phyloP scores from a whole-genome alignment of 2,113 vertebrate genomes.

The Hippocampus barbouri region DNA sequence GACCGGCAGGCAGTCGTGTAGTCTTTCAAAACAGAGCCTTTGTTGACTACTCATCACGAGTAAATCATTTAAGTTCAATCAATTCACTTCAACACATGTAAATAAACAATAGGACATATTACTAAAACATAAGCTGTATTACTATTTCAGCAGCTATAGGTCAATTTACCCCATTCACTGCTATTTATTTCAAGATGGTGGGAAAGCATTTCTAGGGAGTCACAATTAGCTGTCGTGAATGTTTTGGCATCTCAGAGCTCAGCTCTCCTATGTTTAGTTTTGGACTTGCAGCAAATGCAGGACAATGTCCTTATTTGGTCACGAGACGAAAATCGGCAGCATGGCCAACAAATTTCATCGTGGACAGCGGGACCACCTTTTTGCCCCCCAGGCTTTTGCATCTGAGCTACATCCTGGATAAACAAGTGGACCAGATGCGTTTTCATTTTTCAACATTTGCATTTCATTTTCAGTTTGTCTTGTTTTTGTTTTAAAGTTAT shows the following conservation, averaged over 20 bases:
- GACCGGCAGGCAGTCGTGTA: not conserved
- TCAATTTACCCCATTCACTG: not conserved
- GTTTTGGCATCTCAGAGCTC: not conserved
- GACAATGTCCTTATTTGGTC: not conserved
- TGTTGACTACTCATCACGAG: too few species aligned
- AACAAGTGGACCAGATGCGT: not conserved
- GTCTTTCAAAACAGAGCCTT: not conserved
- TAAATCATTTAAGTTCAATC: not conserved
- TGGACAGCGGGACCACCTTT: not conserved
- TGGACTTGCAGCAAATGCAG: not conserved
- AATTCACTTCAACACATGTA: not conserved
- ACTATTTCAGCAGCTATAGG: not conserved
- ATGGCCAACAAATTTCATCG: not conserved
- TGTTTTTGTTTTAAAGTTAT: not conserved
- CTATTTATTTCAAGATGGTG: not conserved
- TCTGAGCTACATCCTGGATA: not conserved
- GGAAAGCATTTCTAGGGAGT: not conserved
- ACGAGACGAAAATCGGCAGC: not conserved
- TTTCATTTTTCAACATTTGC: not conserved
- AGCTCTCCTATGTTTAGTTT: not conserved
- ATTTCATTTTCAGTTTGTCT: not conserved
- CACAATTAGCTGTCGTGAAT: not conserved
- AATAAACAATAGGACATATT: not conserved
- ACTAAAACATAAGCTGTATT: not conserved
- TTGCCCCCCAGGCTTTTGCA: not conserved